A percentile compares a stretch with the other conserved stretches of the same genome.
Conservation (phyloP, 1,140 invertebrate genomes). For the Lucilia cuprina region DNA sequence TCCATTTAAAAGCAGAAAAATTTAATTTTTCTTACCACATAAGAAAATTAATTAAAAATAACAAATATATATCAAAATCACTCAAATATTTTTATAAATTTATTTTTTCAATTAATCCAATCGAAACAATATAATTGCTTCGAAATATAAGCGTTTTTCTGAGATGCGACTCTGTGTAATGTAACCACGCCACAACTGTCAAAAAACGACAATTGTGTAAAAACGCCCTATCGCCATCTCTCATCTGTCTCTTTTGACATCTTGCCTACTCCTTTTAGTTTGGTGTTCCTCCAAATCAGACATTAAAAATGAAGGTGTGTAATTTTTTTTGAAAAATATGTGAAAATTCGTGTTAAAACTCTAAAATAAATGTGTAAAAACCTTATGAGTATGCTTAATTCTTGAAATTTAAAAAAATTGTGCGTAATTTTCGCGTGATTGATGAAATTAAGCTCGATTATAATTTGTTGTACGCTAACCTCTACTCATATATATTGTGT, state of each 20-base stretch:
- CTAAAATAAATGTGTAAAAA: not conserved
- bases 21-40: too few species aligned
- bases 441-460: not conserved
- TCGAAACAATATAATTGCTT: too few species aligned
- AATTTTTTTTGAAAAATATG: conserved; percentile 49
- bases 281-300: conserved; percentile 59
- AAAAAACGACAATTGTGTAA: conserved; percentile 3
- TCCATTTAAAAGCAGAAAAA: too few species aligned
- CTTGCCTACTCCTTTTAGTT: conserved; percentile 55
- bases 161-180: not conserved
- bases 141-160: too few species aligned
- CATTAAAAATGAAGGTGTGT: conserved; percentile 60
- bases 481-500: not conserved
- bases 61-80: too few species aligned
- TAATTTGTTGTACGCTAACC: conserved; percentile 18
- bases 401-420: conserved; percentile 8
- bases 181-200: conserved; percentile 12
- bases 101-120: too few species aligned
- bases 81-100: too few species aligned
- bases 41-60: too few species aligned
- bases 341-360: not conserved
- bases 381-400: not conserved
- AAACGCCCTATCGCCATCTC: conserved; percentile 22
- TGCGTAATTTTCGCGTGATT: conserved; percentile 10
- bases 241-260: conserved; percentile 27